phyloP scores from a whole-genome alignment of 2,113 vertebrate genomes.

The Mustelus asterias region DNA sequence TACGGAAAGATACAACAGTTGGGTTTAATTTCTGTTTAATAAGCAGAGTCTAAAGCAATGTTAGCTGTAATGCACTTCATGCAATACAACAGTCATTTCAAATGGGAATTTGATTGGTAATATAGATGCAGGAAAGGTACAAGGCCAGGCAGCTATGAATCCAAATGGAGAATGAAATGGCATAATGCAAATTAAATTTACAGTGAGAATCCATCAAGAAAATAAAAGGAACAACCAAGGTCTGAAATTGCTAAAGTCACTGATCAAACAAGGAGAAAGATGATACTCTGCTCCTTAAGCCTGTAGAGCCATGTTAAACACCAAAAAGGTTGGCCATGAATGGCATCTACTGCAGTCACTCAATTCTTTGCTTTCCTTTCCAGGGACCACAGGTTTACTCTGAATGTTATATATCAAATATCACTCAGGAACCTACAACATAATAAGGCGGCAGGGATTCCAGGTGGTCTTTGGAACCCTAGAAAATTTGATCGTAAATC shows the following conservation, averaged over 20 bases:
- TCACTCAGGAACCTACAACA: no score
- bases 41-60: not conserved
- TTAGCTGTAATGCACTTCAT: not conserved
- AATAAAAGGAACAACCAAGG: not conserved
- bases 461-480: no score
- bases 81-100: not conserved
- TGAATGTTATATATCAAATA: no score
- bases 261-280: not conserved
- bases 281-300: not conserved
- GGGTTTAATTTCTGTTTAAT: not conserved
- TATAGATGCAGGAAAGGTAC: not conserved
- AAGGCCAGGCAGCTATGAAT: no score
- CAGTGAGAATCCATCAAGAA: not conserved
- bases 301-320: no score
- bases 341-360: no score
- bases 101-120: not conserved
- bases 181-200: not conserved
- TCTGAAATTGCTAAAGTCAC: not conserved
- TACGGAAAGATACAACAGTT: not conserved
- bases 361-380: no score
- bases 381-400: no score
- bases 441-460: no score
- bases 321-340: no score
- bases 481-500: no score
- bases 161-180: not conserved